A percentile compares a stretch with the other conserved stretches of the same genome.
These are phyloP conservation scores for Drymodes brunneopygia DNA, from an alignment of 2,113 vertebrate species.

Conservation along the genomic window DNA sequence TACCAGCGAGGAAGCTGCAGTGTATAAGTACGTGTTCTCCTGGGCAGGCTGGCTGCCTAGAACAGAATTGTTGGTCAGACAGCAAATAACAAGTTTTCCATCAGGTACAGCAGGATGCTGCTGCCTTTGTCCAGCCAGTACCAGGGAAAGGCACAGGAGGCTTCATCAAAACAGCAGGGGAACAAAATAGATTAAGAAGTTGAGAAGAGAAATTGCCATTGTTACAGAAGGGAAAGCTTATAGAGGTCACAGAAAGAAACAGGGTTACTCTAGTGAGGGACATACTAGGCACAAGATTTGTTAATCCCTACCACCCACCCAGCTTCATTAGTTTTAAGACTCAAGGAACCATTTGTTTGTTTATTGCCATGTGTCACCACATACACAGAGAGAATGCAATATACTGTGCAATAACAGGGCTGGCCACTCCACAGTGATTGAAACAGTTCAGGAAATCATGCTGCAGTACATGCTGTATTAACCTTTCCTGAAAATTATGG, in stretches of 20 bases:
- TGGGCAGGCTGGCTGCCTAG: neutral
- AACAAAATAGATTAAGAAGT: neutral
- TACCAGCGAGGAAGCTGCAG: neutral
- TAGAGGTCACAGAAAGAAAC: neutral
- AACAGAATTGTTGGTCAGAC: neutral
- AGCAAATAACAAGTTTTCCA: neutral
- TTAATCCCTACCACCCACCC: neutral
- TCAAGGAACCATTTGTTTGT: slow-evolving; percentile 4
- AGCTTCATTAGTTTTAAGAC: neutral
- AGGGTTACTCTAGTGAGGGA: neutral
- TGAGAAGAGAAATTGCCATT: neutral
- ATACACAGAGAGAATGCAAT: neutral
- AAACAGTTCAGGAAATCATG: slow-evolving; percentile 30
- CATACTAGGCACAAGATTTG: neutral
- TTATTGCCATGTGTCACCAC: slow-evolving; percentile 17
- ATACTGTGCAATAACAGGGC: neutral
- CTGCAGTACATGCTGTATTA: slow-evolving; percentile 9
- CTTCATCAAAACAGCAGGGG: neutral
- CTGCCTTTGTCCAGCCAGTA: neutral
- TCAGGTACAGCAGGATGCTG: neutral
- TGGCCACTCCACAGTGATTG: neutral
- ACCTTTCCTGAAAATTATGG: slow-evolving; percentile 36
- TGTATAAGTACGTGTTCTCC: neutral
- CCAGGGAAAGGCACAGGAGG: neutral
- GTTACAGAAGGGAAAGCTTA: neutral